Conservation (phyloP, 2,888 invertebrate genomes). For the Seira ritae region DNA sequence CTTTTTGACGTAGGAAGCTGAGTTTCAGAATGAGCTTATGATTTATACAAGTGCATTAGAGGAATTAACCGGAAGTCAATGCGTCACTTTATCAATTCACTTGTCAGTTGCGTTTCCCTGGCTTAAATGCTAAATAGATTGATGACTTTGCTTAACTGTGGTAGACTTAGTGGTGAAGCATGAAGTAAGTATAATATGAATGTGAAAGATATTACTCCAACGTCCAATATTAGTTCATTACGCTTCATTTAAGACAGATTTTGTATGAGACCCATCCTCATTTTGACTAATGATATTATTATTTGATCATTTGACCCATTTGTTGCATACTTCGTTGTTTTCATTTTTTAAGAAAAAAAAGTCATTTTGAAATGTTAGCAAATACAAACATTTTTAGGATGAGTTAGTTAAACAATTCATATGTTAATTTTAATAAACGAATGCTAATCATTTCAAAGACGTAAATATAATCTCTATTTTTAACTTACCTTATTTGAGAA, state of each 20-base stretch:
- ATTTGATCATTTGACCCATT: not conserved
- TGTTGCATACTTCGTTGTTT: not conserved
- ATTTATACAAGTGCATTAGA: not conserved
- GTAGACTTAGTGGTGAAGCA: not conserved
- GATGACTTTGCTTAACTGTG: conserved; percentile 7
- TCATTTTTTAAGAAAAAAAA: too few species aligned
- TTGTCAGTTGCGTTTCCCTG: conserved; percentile 41
- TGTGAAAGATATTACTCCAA: too few species aligned
- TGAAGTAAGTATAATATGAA: not conserved
- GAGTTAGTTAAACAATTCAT: not conserved
- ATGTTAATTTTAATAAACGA: not conserved
- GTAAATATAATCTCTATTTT: conserved; percentile 8
- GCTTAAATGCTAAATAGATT: not conserved
- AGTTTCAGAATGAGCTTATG: not conserved
- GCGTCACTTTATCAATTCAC: conserved; percentile 48
- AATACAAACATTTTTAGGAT: not conserved
- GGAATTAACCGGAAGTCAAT: conserved; percentile 53
- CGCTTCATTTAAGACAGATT: not conserved
- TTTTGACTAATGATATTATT: not conserved
- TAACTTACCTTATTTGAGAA: not conserved
- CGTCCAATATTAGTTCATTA: too few species aligned
- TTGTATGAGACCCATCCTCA: not conserved
- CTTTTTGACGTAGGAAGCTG: too few species aligned
- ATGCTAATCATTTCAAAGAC: not conserved
- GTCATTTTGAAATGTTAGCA: not conserved